phyloP scores from a whole-genome alignment of 2,888 invertebrate species.

The Pyrrhosoma nymphula region DNA sequence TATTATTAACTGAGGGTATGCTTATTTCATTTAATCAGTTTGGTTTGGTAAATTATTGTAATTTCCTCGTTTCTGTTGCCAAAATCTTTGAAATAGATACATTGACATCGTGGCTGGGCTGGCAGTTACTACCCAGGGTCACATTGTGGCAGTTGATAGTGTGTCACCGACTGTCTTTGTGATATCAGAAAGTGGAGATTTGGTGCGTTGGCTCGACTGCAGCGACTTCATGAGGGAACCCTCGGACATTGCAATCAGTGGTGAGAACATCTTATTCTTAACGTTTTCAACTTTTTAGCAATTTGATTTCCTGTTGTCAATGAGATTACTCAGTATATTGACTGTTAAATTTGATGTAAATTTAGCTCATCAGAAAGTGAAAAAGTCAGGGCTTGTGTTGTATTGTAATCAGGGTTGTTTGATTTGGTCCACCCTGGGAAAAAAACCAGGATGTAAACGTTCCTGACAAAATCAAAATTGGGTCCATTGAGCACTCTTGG shows the following conservation, averaged over 20 bases:
- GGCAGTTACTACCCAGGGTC: constrained; percentile 94
- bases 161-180: constrained; percentile 98
- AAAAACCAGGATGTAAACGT: no score
- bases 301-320: background rate
- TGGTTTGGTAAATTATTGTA: no score
- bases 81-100: constrained; percentile 79
- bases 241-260: constrained; percentile 97
- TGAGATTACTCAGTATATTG: background rate
- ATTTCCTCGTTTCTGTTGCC: background rate
- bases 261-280: constrained; percentile 79
- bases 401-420: no score
- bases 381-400: no score
- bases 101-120: constrained; percentile 96
- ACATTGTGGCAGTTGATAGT: constrained; percentile 98
- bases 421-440: no score
- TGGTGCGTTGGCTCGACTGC: constrained; percentile 98
- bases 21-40: no score
- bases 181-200: constrained; percentile 91
- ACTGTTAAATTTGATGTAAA: no score
- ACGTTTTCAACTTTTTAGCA: background rate
- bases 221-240: constrained; percentile 98
- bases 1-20: no score
- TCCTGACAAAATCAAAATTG: no score
- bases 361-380: no score
- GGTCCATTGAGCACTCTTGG: no score